Conservation (phyloP, 2,888 invertebrate genomes). For the Polia nebulosa region DNA sequence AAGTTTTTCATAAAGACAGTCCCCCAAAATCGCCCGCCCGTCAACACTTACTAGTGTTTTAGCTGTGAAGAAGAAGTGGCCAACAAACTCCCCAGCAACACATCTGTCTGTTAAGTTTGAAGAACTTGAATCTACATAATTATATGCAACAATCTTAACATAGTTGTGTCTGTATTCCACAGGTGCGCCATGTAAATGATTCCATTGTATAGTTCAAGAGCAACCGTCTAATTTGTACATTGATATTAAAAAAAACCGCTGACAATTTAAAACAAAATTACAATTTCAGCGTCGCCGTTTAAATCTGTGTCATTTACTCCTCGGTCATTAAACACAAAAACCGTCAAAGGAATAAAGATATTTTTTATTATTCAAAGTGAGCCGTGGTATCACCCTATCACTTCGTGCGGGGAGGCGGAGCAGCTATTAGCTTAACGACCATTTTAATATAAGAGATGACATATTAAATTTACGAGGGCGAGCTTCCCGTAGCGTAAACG, state of each 20-base stretch:
- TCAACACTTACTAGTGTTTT: too few species aligned
- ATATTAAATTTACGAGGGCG: conserved; percentile 90
- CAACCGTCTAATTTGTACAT: conserved; percentile 34
- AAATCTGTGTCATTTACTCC: conserved; percentile 69
- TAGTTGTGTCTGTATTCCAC: too few species aligned
- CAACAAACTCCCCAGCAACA: too few species aligned
- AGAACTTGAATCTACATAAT: too few species aligned
- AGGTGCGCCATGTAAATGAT: background rate
- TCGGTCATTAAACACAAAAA: conserved; percentile 69
- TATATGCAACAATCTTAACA: too few species aligned
- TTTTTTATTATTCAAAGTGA: conserved; percentile 81
- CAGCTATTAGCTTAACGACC: conserved; percentile 90
- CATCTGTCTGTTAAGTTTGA: too few species aligned
- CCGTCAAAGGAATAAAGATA: conserved; percentile 68
- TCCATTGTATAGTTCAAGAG: background rate
- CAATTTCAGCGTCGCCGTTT: conserved; percentile 60
- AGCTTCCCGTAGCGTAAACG: conserved; percentile 85
- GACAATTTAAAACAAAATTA: conserved; percentile 63
- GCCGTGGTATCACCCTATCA: conserved; percentile 82
- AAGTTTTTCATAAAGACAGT: too few species aligned
- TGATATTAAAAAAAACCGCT: conserved; percentile 56
- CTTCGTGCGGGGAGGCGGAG: conserved; percentile 83
- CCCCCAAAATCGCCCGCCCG: too few species aligned
- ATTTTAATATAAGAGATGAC: conserved; percentile 90
- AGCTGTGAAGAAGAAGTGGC: too few species aligned